Conservation (phyloP, 2,888 invertebrate genomes). For the Rhopalosiphum nymphaeae region DNA sequence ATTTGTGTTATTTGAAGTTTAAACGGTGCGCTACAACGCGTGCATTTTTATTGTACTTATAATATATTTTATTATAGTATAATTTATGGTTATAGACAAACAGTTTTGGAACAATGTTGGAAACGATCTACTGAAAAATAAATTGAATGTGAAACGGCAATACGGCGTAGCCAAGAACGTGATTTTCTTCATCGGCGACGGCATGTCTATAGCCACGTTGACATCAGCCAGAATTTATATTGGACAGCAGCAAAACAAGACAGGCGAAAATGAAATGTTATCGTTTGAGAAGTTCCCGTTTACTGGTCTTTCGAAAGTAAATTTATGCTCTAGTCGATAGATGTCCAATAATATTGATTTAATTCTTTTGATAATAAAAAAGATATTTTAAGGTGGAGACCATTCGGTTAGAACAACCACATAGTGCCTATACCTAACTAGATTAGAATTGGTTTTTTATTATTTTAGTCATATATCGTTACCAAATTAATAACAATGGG, state of each 20-base stretch:
- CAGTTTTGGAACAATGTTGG: slow-evolving; percentile 22
- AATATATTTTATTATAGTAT: background rate
- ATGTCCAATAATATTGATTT: background rate
- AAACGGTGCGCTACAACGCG: background rate
- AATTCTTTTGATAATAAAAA: background rate
- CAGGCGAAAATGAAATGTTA: slow-evolving; percentile 80
- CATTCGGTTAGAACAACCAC: background rate
- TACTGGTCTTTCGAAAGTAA: slow-evolving; percentile 86
- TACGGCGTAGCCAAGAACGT: slow-evolving; percentile 80
- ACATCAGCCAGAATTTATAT: slow-evolving; percentile 86
- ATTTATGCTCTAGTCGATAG: background rate
- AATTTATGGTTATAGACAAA: slow-evolving; percentile 38
- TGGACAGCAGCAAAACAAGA: slow-evolving; percentile 72
- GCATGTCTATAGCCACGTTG: slow-evolving; percentile 89
- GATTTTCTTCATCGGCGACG: slow-evolving; percentile 89
- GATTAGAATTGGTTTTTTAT: background rate
- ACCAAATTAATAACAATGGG: background rate
- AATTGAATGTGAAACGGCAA: background rate
- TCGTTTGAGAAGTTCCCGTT: slow-evolving; percentile 87
- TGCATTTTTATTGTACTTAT: background rate
- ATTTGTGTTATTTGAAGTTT: background rate
- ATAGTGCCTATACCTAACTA: background rate
- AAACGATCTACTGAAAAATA: background rate
- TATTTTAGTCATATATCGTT: background rate
- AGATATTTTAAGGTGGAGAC: background rate